A percentile compares a stretch with the other conserved stretches of the same genome.
Evolutionary conservation across 2,113 vertebrate species (phyloP).

Genomic region (Chloebia gouldiae): DNA sequence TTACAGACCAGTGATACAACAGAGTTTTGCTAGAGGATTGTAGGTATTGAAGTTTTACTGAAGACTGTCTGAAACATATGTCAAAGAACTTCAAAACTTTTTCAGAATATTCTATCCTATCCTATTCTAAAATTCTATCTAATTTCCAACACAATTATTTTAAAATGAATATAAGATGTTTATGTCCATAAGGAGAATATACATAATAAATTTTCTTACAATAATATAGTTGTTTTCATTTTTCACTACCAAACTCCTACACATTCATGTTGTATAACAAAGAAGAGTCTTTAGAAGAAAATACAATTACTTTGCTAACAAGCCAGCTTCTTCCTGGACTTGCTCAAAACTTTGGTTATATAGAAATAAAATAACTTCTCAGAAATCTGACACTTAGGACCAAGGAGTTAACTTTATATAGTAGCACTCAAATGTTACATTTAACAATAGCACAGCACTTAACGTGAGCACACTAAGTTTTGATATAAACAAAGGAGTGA

Average conservation of each 20-base stretch:
- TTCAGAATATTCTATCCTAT: background rate
- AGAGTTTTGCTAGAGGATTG: background rate
- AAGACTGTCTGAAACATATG: background rate
- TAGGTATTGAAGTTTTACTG: background rate
- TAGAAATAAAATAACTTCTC: background rate
- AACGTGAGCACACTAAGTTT: background rate
- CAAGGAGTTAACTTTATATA: background rate
- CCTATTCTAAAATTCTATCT: no score
- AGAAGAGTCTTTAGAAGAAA: background rate
- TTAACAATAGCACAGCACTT: background rate
- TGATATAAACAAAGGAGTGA: background rate
- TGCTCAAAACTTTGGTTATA: background rate
- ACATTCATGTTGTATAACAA: background rate
- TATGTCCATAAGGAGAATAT: background rate
- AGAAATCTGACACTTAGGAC: background rate
- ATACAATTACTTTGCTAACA: background rate
- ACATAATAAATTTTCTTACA: background rate
- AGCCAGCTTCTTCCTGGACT: background rate
- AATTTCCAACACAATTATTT: background rate
- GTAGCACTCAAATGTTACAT: background rate
- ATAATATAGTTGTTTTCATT: background rate
- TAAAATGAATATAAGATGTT: background rate
- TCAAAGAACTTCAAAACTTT: background rate
- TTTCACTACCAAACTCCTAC: background rate
- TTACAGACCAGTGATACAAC: background rate